Conservation (phyloP, 2,113 vertebrate species). For the Elephas maximus region DNA sequence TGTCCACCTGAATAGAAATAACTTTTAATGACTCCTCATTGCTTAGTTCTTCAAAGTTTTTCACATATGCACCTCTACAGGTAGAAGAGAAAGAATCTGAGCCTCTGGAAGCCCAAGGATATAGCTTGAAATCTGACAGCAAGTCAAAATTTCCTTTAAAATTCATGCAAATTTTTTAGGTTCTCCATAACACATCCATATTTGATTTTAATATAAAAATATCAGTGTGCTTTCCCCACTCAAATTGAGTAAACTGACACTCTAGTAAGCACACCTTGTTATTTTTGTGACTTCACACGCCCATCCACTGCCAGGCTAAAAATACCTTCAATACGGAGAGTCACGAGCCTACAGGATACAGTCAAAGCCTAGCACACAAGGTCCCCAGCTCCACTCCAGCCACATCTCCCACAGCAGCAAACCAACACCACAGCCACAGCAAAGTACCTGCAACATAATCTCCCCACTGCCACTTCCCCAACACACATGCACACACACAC, state of each 20-base stretch:
- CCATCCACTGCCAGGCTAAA: constrained; percentile 37
- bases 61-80: neutral
- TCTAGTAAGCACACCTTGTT: neutral
- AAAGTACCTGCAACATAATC: neutral
- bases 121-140: neutral
- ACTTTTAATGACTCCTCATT: constrained; percentile 8
- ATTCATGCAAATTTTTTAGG: constrained; percentile 21
- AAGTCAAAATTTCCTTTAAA: neutral
- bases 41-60: neutral
- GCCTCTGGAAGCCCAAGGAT: neutral
- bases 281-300: constrained; percentile 39
- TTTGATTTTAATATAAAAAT: constrained; percentile 41
- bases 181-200: neutral
- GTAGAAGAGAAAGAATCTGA: neutral
- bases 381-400: neutral
- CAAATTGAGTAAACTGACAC: constrained; percentile 41
- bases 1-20: neutral
- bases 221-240: neutral
- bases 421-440: neutral
- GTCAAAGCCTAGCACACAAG: constrained; percentile 8
- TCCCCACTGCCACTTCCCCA: neutral
- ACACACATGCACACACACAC: neutral
- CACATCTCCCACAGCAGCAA: neutral
- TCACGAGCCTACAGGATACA: neutral
- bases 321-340: constrained; percentile 43